phyloP scores from a whole-genome alignment of 2,888 invertebrate species.

The Cataglyphis altisquamis region DNA sequence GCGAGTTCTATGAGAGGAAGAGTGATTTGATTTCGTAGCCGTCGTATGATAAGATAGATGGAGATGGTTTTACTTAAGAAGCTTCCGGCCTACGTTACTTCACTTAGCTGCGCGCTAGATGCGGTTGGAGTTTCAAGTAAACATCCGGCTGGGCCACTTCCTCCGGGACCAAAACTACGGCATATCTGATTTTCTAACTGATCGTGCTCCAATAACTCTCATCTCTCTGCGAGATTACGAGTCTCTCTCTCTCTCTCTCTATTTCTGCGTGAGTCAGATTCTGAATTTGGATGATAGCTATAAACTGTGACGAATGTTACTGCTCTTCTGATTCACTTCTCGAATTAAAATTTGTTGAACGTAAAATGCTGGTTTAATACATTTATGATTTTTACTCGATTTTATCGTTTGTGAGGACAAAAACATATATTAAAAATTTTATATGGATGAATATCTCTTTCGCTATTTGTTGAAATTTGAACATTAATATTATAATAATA shows the following conservation, averaged over 20 bases:
- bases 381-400: background rate
- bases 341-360: background rate
- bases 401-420: background rate
- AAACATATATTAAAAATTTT: background rate
- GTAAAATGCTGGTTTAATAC: background rate
- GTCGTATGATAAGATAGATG: conserved; percentile 40
- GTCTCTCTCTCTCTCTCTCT: background rate
- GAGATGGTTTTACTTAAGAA: conserved; percentile 77
- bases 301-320: conserved; percentile 9
- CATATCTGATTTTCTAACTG: conserved; percentile 77
- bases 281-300: background rate
- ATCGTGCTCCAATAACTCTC: conserved; percentile 74
- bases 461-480: background rate
- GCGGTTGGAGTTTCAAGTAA: conserved; percentile 78
- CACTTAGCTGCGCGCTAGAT: conserved; percentile 73
- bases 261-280: conserved; percentile 15
- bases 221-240: conserved; percentile 32
- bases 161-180: conserved; percentile 73
- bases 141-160: conserved; percentile 75
- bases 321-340: background rate
- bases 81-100: conserved; percentile 77
- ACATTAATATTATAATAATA: background rate
- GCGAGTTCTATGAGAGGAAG: conserved; percentile 66
- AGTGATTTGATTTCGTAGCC: conserved; percentile 67
- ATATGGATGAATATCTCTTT: background rate